These are phyloP conservation scores for Schlechtendalia chinensis DNA, from an alignment of 1,140 invertebrate genomes.

Conservation along the genomic window DNA sequence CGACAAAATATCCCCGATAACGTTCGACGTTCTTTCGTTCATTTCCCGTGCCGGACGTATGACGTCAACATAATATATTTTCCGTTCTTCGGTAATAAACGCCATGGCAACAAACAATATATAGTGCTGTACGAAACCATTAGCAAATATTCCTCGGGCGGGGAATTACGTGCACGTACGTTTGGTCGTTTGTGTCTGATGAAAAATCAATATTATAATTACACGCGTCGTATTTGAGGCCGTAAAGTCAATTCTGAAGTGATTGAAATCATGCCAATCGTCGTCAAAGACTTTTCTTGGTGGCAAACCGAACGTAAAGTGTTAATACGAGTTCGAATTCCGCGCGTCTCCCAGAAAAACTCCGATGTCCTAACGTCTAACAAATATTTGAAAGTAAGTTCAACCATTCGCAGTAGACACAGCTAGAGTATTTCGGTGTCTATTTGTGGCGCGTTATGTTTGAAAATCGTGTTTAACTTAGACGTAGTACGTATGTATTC, in stretches of 20 bases:
- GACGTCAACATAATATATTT: too few relatives aligned
- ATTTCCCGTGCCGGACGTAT: background rate
- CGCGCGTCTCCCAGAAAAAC: constrained; percentile 59
- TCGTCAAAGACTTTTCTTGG: constrained; percentile 70
- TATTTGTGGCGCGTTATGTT: too few relatives aligned
- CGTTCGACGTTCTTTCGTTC: background rate
- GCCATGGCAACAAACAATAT: constrained; percentile 37
- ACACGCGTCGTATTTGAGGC: too few relatives aligned
- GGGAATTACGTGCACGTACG: too few relatives aligned
- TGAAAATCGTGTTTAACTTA: too few relatives aligned
- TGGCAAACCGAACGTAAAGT: constrained; percentile 62
- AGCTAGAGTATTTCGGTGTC: too few relatives aligned
- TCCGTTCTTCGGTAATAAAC: background rate
- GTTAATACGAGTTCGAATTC: constrained; percentile 62
- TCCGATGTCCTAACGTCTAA: constrained; percentile 66
- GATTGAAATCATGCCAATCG: constrained; percentile 64
- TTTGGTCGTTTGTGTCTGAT: background rate
- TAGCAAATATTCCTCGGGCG: background rate
- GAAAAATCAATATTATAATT: background rate
- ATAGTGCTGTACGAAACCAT: background rate
- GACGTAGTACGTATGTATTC: too few relatives aligned
- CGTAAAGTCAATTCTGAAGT: background rate
- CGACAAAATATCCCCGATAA: too few relatives aligned
- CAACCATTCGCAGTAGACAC: background rate
- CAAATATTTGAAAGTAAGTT: constrained; percentile 63